Evolutionary conservation across 2,888 invertebrate genomes (phyloP).

Genomic region (Eubasilissa splendida): DNA sequence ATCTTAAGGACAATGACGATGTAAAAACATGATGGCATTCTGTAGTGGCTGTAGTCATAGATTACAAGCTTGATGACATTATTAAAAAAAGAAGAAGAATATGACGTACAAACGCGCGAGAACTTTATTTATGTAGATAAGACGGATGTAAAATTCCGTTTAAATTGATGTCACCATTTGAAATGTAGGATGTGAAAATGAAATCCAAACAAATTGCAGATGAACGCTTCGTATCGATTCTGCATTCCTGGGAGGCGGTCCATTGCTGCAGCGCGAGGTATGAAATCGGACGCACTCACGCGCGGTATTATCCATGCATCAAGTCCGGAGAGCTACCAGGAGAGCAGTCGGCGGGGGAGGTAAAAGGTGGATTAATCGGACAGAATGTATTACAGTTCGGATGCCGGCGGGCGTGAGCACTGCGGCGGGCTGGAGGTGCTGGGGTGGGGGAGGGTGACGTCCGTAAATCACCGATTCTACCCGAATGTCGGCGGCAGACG

Average conservation of each 20-base stretch:
- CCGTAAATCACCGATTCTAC: slow-evolving; percentile 42
- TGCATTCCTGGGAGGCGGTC: slow-evolving; percentile 13
- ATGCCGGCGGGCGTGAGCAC: not conserved
- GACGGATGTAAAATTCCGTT: too few species aligned
- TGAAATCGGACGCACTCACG: slow-evolving; percentile 51
- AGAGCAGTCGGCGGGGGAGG: slow-evolving; percentile 28
- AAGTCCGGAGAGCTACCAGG: slow-evolving; percentile 33
- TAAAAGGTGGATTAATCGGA: slow-evolving; percentile 32
- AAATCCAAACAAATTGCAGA: slow-evolving; percentile 1
- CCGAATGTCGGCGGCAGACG: slow-evolving; percentile 42
- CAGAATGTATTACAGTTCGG: slow-evolving; percentile 36
- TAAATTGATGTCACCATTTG: not conserved
- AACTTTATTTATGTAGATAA: too few species aligned
- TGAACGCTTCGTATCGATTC: not conserved
- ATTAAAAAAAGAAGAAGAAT: too few species aligned
- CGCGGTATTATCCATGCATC: slow-evolving; percentile 56
- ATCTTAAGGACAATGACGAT: too few species aligned
- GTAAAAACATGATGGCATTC: too few species aligned
- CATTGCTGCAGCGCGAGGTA: slow-evolving; percentile 29
- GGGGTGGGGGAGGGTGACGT: slow-evolving; percentile 7
- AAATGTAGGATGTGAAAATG: not conserved
- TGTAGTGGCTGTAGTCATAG: too few species aligned
- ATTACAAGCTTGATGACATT: too few species aligned
- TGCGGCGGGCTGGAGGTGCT: too few species aligned
- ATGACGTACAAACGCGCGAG: too few species aligned